Percentiles rank a stretch among this genome's conserved stretches.
Evolutionary conservation across 2,888 invertebrate genomes (phyloP).

Genomic region (Trypoxylon attenuatum): DNA sequence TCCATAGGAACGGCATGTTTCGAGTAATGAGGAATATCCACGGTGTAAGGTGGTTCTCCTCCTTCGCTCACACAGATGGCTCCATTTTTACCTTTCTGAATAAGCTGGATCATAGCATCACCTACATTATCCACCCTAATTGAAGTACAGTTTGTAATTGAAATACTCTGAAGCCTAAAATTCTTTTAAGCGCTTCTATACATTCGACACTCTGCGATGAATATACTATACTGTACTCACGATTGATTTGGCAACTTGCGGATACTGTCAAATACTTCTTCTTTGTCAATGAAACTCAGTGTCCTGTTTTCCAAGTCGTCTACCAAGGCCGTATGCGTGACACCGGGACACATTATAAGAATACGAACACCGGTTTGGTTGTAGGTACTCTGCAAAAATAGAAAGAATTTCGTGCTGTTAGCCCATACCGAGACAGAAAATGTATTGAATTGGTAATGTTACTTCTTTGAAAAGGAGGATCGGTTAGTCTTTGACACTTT

Average conservation of each 20-base stretch:
- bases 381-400: slow-evolving; percentile 6
- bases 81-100: slow-evolving; percentile 57
- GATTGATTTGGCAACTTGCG: slow-evolving; percentile 1
- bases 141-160: too few relatives aligned
- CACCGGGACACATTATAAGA: slow-evolving; percentile 66
- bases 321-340: background rate
- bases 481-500: too few relatives aligned
- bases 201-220: too few relatives aligned
- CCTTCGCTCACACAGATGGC: slow-evolving; percentile 55
- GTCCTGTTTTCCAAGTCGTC: fast-evolving
- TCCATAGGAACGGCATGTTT: background rate
- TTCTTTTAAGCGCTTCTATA: too few relatives aligned
- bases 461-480: too few relatives aligned
- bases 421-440: too few relatives aligned
- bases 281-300: background rate
- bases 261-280: background rate
- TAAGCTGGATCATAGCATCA: slow-evolving; percentile 45
- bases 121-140: slow-evolving; percentile 52
- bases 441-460: too few relatives aligned
- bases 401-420: too few relatives aligned
- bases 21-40: slow-evolving; percentile 28
- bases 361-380: slow-evolving; percentile 63
- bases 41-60: slow-evolving; percentile 45
- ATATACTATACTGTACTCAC: background rate
- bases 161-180: too few relatives aligned